These are phyloP conservation scores for Echinometra lucunter DNA, from an alignment of 53 echinoderm and acorn worm genomes.

Conservation along the genomic window DNA sequence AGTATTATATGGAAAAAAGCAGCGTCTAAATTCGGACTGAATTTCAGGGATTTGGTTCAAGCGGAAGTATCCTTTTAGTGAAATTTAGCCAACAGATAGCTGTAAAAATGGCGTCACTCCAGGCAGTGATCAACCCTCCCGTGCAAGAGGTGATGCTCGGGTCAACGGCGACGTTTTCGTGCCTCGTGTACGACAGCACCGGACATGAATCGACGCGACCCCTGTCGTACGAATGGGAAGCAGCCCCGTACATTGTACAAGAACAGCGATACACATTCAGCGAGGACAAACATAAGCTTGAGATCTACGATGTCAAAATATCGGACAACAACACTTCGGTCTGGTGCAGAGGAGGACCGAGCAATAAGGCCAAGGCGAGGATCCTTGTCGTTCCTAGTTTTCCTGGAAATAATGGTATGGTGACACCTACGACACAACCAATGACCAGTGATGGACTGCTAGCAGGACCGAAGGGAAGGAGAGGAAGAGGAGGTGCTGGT, in stretches of 20 bases:
- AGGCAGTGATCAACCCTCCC: constrained; percentile 55
- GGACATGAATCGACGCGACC: constrained; percentile 55
- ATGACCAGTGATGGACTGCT: constrained; percentile 19
- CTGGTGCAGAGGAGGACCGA: constrained; percentile 52
- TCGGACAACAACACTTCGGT: constrained; percentile 67
- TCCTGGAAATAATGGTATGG: constrained; percentile 1
- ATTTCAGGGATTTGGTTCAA: constrained; percentile 36
- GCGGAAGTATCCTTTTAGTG: constrained; percentile 29
- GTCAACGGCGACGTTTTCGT: constrained; percentile 58
- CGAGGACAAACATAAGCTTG: constrained; percentile 60
- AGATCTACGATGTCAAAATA: constrained; percentile 60
- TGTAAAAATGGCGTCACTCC: constrained; percentile 44
- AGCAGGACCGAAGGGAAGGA: background rate
- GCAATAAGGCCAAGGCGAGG: constrained; percentile 59
- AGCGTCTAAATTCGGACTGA: background rate
- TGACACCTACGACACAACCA: constrained; percentile 8
- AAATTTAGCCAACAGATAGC: background rate
- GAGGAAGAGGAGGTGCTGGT: background rate
- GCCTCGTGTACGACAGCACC: constrained; percentile 39
- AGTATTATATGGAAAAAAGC: background rate
- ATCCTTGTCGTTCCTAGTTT: constrained; percentile 56
- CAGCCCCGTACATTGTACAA: constrained; percentile 66
- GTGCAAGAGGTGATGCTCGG: constrained; percentile 50
- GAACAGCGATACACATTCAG: constrained; percentile 67
- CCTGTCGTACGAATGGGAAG: constrained; percentile 57